Conservation (phyloP, 2,113 vertebrate species). For the Chaetops frenatus region DNA sequence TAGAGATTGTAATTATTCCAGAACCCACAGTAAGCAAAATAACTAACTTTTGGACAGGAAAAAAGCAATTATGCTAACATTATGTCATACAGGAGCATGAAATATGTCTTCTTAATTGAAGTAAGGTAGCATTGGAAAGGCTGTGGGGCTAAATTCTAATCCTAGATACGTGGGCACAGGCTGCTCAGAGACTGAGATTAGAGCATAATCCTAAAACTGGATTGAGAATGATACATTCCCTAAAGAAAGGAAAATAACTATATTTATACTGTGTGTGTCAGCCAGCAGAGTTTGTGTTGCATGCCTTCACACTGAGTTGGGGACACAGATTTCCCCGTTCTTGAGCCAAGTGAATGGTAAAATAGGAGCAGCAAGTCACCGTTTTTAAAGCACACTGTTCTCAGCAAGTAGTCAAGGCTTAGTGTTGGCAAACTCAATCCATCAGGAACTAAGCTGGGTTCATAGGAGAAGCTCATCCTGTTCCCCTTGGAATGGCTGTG, state of each 20-base stretch:
- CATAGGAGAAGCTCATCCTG: background rate
- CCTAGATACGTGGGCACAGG: constrained; percentile 35
- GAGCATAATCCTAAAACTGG: constrained; percentile 54
- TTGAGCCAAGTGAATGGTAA: background rate
- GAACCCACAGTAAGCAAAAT: background rate
- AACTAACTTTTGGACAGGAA: background rate
- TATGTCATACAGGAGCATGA: background rate
- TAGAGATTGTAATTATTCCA: background rate
- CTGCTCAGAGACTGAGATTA: constrained; percentile 43
- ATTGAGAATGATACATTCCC: constrained; percentile 27
- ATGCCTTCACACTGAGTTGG: background rate
- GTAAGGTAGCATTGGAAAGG: background rate
- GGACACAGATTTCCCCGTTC: accelerated
- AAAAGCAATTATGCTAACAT: background rate
- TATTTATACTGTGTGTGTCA: background rate
- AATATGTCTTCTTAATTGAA: background rate
- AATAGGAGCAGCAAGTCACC: background rate
- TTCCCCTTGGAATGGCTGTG: background rate
- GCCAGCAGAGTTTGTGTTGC: background rate
- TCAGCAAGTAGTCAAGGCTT: background rate
- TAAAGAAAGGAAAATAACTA: constrained; percentile 46
- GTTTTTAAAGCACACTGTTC: background rate
- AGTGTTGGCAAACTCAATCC: background rate
- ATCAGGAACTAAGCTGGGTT: background rate
- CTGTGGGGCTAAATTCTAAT: constrained; percentile 37